phyloP scores from a whole-genome alignment of 2,113 vertebrate genomes.

The Brachypodius melanocephalos region DNA sequence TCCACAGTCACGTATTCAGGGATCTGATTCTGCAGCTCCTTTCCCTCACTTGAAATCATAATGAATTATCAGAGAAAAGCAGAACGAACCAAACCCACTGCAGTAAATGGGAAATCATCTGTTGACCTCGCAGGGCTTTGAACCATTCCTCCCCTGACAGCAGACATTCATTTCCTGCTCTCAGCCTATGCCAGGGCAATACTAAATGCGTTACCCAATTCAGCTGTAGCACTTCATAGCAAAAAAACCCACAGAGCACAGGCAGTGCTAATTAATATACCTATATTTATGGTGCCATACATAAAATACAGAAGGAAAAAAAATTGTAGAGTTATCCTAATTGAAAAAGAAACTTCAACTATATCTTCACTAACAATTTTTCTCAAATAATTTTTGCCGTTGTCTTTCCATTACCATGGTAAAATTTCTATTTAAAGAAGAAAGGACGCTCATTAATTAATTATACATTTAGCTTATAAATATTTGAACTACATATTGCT shows the following conservation, averaged over 20 bases:
- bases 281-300: not conserved
- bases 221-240: not conserved
- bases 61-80: slow-evolving; percentile 7
- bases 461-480: slow-evolving; percentile 43
- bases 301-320: not conserved
- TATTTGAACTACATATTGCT: slow-evolving; percentile 50
- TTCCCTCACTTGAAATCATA: not conserved
- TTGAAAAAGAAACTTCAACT: not conserved
- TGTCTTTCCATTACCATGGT: not conserved
- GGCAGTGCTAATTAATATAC: not conserved
- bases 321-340: not conserved
- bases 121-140: not conserved
- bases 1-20: not conserved
- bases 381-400: not conserved
- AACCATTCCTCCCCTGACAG: not conserved
- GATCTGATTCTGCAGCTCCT: not conserved
- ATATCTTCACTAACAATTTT: not conserved
- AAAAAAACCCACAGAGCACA: not conserved
- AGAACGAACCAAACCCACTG: not conserved
- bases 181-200: not conserved
- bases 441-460: not conserved
- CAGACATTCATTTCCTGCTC: slow-evolving; percentile 50
- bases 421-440: not conserved
- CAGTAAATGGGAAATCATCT: slow-evolving; percentile 22
- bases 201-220: not conserved